Percentiles rank a stretch among this genome's conserved stretches.
Evolutionary conservation across 2,888 invertebrate genomes (phyloP).

Genomic region (Busseola fusca): DNA sequence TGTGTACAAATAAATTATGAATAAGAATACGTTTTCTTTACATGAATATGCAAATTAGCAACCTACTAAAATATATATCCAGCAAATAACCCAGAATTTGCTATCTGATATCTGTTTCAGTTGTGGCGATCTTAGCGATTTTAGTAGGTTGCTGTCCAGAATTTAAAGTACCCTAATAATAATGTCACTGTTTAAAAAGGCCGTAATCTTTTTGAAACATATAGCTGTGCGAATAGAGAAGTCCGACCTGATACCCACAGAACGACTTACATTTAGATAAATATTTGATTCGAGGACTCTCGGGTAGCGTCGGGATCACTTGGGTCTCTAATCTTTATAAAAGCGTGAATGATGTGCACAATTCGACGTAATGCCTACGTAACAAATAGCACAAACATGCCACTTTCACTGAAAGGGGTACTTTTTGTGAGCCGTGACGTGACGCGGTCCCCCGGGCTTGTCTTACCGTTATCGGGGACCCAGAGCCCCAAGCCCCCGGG

Average conservation of each 20-base stretch:
- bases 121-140: too few relatives aligned
- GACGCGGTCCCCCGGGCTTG: slow-evolving; percentile 47
- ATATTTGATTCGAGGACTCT: slow-evolving; percentile 37
- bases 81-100: too few relatives aligned
- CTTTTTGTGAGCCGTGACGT: slow-evolving; percentile 54
- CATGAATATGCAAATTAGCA: not conserved
- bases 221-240: slow-evolving; percentile 8
- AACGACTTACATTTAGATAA: slow-evolving; percentile 33
- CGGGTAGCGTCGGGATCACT: slow-evolving; percentile 22
- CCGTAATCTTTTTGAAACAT: not conserved
- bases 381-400: slow-evolving; percentile 55
- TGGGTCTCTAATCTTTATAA: slow-evolving; percentile 45
- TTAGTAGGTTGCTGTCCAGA: too few relatives aligned
- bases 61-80: too few relatives aligned
- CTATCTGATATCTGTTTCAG: too few relatives aligned
- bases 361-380: slow-evolving; percentile 38
- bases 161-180: not conserved
- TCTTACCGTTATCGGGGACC: slow-evolving; percentile 59
- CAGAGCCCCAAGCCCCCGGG: slow-evolving; percentile 38
- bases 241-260: slow-evolving; percentile 13
- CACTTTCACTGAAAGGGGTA: slow-evolving; percentile 56
- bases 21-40: not conserved
- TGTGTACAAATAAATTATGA: not conserved
- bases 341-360: slow-evolving; percentile 52
- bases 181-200: not conserved